A percentile compares a stretch with the other conserved stretches of the same genome.
These are phyloP conservation scores for Spheniscus mendiculus DNA, from an alignment of 2,113 vertebrate species.

Conservation along the genomic window DNA sequence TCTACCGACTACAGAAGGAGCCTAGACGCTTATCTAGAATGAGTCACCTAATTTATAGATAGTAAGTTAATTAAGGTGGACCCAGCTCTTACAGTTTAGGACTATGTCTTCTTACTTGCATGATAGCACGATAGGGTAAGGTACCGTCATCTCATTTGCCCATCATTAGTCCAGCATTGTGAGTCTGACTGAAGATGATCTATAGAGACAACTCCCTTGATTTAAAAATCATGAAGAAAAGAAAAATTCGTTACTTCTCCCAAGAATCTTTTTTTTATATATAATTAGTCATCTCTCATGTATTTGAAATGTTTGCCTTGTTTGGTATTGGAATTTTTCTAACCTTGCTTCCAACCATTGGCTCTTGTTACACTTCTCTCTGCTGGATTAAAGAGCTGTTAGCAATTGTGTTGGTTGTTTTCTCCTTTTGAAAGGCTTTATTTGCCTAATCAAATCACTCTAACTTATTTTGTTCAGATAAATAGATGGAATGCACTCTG, in stretches of 20 bases:
- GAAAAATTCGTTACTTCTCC: not conserved
- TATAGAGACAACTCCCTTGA: not conserved
- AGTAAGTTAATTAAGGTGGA: not conserved
- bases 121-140: not conserved
- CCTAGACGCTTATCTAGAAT: not conserved
- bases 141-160: not conserved
- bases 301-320: not conserved
- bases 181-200: not conserved
- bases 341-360: not conserved
- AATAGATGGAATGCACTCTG: not conserved
- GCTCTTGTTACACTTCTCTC: not conserved
- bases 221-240: not conserved
- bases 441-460: slow-evolving; percentile 32
- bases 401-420: not conserved
- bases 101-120: not conserved
- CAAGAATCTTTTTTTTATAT: not conserved
- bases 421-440: not conserved
- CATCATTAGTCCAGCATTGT: not conserved
- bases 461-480: not conserved
- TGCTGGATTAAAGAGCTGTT: slow-evolving; percentile 2
- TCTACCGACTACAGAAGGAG: not conserved
- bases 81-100: not conserved
- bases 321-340: not conserved
- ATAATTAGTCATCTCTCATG: not conserved
- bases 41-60: not conserved